Evolutionary conservation across 2,888 invertebrate genomes (phyloP).

Genomic region (Thalpophila matura): DNA sequence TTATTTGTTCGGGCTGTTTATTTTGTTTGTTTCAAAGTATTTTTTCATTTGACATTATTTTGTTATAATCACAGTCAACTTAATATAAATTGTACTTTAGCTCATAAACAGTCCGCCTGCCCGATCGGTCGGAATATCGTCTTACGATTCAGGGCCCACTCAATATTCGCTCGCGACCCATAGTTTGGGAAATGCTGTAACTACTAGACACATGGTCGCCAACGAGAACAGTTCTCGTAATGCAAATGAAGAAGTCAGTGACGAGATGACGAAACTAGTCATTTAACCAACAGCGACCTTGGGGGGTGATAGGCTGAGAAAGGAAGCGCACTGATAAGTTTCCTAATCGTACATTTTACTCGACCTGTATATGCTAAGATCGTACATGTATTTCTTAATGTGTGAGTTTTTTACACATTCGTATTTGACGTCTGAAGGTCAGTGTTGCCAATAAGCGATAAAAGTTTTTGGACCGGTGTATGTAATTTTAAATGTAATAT

Average conservation of each 20-base stretch:
- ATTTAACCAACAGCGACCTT: conserved; percentile 47
- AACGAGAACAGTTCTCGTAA: conserved; percentile 19
- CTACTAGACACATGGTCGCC: conserved; percentile 57
- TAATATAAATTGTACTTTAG: no score
- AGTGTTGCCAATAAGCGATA: conserved; percentile 39
- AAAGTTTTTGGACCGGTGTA: conserved; percentile 4
- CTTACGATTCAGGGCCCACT: no score
- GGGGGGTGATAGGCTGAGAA: conserved; percentile 41
- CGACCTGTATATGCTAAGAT: conserved; percentile 8
- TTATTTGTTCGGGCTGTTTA: no score
- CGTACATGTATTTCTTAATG: conserved; percentile 32
- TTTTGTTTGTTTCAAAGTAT: no score
- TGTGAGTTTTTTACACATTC: conserved; percentile 19
- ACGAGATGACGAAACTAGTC: conserved; percentile 28
- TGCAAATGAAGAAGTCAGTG: conserved; percentile 39
- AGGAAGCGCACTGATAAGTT: conserved; percentile 47
- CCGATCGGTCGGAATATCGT: no score
- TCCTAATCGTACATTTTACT: conserved; percentile 30
- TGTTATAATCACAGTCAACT: no score
- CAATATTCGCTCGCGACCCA: no score
- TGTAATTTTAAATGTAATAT: conserved; percentile 21
- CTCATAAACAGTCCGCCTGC: no score
- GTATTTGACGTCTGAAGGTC: conserved; percentile 38
- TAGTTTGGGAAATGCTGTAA: no score
- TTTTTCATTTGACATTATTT: no score